Evolutionary conservation across 2,113 vertebrate species (phyloP), one percentile per base, ranked within the genome.

Genomic region (Rhizomys pruinosus): DNA sequence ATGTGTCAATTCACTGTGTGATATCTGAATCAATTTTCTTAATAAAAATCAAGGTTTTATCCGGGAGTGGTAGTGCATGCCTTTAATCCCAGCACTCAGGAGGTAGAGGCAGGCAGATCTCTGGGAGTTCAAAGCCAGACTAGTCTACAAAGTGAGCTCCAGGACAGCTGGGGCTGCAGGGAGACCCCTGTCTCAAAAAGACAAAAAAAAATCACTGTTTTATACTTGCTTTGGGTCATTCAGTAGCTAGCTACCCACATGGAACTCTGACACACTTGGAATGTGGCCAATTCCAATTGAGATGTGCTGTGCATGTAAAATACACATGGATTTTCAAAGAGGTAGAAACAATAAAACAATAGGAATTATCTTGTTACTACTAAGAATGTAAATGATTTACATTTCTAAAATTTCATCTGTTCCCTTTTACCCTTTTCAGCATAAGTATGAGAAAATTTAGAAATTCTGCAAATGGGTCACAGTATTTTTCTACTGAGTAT

Each of bases 401-500:
- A 73, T 39, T 82, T 69, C 73, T 89, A 52, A 42, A 52, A 59
- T 95, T 73, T 89, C 11, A 55, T 64, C 73, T 91, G 72, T 74
- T 94, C 93, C 9, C 88, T 63, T 74, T 85, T 61, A 80, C 19
- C 6, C 17, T 94, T 85, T 79, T 79, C 34, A 87, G n/a, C 88
- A 52, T 39, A 90, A 69, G 13, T 77, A 77, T 37, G 88, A 96
- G 57, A 71, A 90, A 59, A 44, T 64, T 80, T 80, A 32, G 17
- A 89, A 76, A 93, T 68, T 89, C 80, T 11, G 57, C 71, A 47
- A 80, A 20, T 89, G 84, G n/a, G 22, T 78, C 22, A 32, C n/a
- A 52, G 52, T 94, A 42, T 55, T 93, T 93, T 93, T 94, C 90
- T 89, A 84, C 17, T 80, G 37, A 20, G 68, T 15, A 91, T 10